phyloP scores from a whole-genome alignment of 2,797 vertebrate species.

The Sebastes cheni region DNA sequence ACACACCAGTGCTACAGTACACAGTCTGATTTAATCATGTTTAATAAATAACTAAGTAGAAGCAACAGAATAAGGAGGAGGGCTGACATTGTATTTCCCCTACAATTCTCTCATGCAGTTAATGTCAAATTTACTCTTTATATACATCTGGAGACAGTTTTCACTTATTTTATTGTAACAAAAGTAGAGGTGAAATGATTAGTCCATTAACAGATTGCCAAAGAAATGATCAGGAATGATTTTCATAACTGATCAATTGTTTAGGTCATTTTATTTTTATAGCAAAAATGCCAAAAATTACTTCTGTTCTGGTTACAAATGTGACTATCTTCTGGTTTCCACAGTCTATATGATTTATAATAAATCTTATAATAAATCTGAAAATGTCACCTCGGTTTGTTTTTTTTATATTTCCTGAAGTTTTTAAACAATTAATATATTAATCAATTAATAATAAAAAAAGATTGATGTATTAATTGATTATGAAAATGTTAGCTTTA shows the following conservation, averaged over 20 bases:
- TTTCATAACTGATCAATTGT: neutral
- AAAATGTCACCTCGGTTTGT: neutral
- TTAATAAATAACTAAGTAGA: neutral
- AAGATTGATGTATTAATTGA: neutral
- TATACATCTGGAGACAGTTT: neutral
- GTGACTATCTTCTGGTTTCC: neutral
- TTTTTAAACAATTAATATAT: neutral
- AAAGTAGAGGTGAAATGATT: neutral
- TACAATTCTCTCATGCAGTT: neutral
- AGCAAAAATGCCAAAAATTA: neutral
- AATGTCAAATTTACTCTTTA: neutral
- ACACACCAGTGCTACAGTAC: conserved; percentile 40
- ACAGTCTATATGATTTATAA: neutral
- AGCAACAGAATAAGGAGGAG: neutral
- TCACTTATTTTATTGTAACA: neutral
- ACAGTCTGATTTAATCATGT: conserved; percentile 5
- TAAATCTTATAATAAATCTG: neutral
- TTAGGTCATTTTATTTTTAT: neutral
- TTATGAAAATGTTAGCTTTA: neutral
- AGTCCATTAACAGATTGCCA: neutral
- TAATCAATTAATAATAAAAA: neutral
- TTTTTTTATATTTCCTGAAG: neutral
- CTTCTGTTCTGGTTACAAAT: neutral
- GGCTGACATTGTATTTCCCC: neutral
- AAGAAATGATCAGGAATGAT: neutral